Evolutionary conservation across 2,113 vertebrate species (phyloP).

Genomic region (Sarotherodon lohbergeri): DNA sequence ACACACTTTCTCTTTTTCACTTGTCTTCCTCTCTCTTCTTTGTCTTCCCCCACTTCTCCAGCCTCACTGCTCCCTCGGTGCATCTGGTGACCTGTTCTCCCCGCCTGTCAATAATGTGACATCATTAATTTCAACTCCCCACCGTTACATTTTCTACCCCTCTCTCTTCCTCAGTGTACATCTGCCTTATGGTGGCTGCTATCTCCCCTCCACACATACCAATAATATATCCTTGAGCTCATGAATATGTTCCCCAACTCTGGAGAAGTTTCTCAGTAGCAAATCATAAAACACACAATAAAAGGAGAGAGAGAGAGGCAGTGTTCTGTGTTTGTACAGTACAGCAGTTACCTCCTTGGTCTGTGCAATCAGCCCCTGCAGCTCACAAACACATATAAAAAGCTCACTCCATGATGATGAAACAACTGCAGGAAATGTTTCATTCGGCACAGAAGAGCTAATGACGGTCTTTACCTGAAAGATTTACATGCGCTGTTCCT

Average conservation of each 20-base stretch:
- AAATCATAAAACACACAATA: constrained; percentile 11
- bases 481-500: neutral
- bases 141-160: constrained; percentile 3
- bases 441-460: neutral
- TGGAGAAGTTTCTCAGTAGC: neutral
- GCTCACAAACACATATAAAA: neutral
- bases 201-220: neutral
- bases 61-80: neutral
- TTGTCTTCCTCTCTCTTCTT: neutral
- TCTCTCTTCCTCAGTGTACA: neutral
- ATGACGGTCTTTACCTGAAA: neutral
- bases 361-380: neutral
- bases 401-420: neutral
- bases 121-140: constrained; percentile 29
- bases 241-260: neutral
- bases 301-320: neutral
- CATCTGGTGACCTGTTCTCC: neutral
- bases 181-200: neutral
- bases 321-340: neutral
- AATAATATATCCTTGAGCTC: neutral
- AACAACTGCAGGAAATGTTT: neutral
- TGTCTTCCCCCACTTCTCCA: neutral
- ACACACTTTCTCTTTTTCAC: neutral
- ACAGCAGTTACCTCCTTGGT: neutral
- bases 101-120: constrained; percentile 26